These are phyloP conservation scores for Alces alces DNA, from an alignment of 2,113 vertebrate species.

Conservation along the genomic window DNA sequence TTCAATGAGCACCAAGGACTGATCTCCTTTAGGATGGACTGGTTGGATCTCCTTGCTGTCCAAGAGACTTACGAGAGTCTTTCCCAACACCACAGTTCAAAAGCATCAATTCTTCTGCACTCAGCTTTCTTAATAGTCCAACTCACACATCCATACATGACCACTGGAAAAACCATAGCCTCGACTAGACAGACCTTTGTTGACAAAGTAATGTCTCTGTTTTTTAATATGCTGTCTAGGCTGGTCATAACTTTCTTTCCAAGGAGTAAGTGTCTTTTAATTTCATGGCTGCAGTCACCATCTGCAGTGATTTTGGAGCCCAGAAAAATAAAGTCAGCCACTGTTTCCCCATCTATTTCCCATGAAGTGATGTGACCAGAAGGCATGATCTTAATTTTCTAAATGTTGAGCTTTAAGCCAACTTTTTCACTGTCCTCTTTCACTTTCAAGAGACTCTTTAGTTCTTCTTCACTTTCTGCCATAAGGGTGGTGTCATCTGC, in stretches of 20 bases:
- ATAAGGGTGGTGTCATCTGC: not conserved
- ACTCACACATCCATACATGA: not conserved
- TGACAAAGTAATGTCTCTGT: not conserved
- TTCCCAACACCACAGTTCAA: not conserved
- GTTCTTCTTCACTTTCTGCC: too few species aligned
- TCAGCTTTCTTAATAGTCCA: not conserved
- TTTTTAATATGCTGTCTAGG: not conserved
- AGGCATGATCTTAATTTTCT: not conserved
- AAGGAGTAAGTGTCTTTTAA: not conserved
- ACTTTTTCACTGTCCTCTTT: not conserved
- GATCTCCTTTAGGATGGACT: not conserved
- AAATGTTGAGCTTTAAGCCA: not conserved
- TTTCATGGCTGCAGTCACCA: not conserved
- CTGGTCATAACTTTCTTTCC: not conserved
- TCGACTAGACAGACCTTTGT: not conserved
- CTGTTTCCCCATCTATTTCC: not conserved
- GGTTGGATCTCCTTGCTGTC: not conserved
- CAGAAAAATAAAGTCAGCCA: not conserved
- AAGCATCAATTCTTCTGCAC: rapidly evolving
- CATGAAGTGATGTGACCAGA: not conserved
- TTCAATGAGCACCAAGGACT: not conserved
- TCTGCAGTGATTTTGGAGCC: not conserved
- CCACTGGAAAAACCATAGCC: not conserved
- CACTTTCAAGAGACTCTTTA: not conserved
- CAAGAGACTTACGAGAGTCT: not conserved